Evolutionary conservation across 2,113 vertebrate species (phyloP).

Genomic region (Genyomyrus donnyi): DNA sequence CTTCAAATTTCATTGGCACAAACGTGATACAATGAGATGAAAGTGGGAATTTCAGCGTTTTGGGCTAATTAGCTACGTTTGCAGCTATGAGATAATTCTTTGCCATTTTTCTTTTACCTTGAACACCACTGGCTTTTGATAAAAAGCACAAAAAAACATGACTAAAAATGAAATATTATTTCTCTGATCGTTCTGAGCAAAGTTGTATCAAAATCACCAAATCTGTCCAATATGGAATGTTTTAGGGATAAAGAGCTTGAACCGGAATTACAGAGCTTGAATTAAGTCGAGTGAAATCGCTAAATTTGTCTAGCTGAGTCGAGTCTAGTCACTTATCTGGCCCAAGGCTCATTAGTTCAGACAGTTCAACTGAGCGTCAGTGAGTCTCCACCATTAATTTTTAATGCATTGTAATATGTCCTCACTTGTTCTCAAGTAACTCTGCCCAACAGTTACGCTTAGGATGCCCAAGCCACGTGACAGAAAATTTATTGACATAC

Average conservation of each 20-base stretch:
- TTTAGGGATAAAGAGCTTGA: background rate
- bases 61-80: background rate
- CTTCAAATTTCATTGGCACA: too few relatives aligned
- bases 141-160: background rate
- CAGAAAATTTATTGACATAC: background rate
- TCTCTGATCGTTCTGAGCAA: background rate
- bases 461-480: background rate
- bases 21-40: background rate
- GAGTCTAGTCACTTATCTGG: background rate
- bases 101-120: background rate
- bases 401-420: background rate
- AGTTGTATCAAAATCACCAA: background rate
- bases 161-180: background rate
- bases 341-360: background rate
- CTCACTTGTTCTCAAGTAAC: background rate
- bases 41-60: background rate
- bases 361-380: background rate
- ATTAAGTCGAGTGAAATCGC: background rate
- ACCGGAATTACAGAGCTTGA: background rate
- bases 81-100: background rate
- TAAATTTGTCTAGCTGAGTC: background rate
- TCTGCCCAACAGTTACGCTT: background rate
- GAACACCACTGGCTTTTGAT: background rate
- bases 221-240: background rate
- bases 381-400: conserved; percentile 2